Percentiles rank a stretch among this genome's conserved stretches.
phyloP scores from a whole-genome alignment of 2,888 invertebrate species.

The Tridacna crocea region DNA sequence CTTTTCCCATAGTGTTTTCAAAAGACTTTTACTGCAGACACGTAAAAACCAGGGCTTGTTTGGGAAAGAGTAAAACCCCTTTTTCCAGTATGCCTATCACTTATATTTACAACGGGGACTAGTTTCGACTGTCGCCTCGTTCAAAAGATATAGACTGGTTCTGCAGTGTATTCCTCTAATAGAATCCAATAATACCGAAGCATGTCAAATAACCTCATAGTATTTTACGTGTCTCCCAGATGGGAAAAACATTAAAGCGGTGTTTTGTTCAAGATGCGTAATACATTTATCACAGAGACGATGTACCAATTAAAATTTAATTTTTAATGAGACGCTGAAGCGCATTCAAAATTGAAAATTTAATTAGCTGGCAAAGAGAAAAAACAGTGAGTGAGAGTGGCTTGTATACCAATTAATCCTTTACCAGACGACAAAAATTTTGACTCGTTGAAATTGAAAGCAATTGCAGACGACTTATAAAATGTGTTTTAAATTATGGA shows the following conservation, averaged over 20 bases:
- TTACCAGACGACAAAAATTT: background rate
- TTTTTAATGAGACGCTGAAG: slow-evolving; percentile 29
- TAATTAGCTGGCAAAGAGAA: slow-evolving; percentile 19
- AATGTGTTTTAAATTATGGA: background rate
- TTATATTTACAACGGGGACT: no score
- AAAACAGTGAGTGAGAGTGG: background rate
- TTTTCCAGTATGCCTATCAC: no score
- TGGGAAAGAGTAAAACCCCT: no score
- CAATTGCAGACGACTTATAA: background rate
- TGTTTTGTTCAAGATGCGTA: slow-evolving; percentile 6
- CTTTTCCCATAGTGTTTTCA: no score
- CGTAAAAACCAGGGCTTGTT: no score
- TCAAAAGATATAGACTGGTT: no score
- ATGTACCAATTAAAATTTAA: slow-evolving; percentile 37
- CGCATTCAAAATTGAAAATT: slow-evolving; percentile 22
- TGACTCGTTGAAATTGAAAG: background rate
- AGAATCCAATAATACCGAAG: no score
- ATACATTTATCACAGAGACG: slow-evolving; percentile 23
- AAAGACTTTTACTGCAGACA: no score
- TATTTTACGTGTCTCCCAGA: no score
- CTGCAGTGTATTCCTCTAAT: no score
- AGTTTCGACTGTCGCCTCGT: no score
- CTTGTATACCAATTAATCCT: slow-evolving; percentile 18
- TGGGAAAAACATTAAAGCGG: slow-evolving; percentile 1
- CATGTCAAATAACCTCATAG: no score